A percentile compares a stretch with the other conserved stretches of the same genome.
Conservation (phyloP, 2,888 invertebrate genomes). For the Cryptops parisi region DNA sequence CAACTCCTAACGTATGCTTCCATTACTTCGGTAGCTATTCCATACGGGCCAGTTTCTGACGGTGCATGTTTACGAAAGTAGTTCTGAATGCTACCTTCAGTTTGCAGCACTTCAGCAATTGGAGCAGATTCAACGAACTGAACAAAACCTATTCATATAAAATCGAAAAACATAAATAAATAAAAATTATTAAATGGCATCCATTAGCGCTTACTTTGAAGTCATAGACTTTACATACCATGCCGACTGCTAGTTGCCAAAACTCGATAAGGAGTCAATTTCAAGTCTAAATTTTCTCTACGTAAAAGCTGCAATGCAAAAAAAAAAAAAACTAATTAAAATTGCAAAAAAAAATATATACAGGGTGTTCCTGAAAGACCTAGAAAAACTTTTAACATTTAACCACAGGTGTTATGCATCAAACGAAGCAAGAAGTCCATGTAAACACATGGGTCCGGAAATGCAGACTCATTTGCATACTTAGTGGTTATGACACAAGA, state of each 20-base stretch:
- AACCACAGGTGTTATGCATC: too few relatives aligned
- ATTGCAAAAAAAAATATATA: not conserved
- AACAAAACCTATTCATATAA: conserved; percentile 75
- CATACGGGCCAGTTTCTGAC: conserved; percentile 71
- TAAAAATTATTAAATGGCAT: not conserved
- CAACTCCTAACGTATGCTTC: conserved; percentile 92
- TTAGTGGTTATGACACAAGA: too few relatives aligned
- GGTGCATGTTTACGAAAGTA: conserved; percentile 85
- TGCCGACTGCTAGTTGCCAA: conserved; percentile 91
- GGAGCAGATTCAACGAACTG: conserved; percentile 88
- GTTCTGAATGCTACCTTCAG: conserved; percentile 79
- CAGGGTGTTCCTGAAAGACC: too few relatives aligned
- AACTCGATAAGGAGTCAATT: conserved; percentile 88
- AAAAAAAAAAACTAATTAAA: conserved; percentile 12
- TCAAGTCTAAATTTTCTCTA: conserved; percentile 89
- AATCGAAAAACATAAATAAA: not conserved
- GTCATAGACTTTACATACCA: too few relatives aligned
- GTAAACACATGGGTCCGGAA: too few relatives aligned
- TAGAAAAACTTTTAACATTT: too few relatives aligned
- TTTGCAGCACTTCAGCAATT: conserved; percentile 76
- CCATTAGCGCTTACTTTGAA: too few relatives aligned
- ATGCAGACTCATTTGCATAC: too few relatives aligned
- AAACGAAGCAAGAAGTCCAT: too few relatives aligned
- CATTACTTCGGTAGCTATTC: conserved; percentile 86
- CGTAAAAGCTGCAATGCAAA: conserved; percentile 61